These are phyloP conservation scores for Scaptomyza caliginosa DNA, from an alignment of 2,888 invertebrate genomes.

Conservation along the genomic window DNA sequence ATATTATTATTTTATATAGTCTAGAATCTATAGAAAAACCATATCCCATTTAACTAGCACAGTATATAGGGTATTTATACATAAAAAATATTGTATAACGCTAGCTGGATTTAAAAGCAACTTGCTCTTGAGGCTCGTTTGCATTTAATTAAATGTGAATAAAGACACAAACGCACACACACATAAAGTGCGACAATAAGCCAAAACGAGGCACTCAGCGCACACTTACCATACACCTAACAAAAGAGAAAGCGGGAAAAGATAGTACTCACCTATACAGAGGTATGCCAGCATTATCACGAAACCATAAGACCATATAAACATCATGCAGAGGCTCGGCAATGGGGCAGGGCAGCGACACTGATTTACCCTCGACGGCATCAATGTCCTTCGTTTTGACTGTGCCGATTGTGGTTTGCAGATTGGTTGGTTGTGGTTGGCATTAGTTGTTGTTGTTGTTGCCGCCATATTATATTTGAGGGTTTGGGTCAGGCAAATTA, in stretches of 20 bases:
- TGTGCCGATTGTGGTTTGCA: constrained; percentile 63
- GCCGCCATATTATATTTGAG: constrained; percentile 46
- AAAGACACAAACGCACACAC: constrained; percentile 31
- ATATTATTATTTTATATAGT: neutral
- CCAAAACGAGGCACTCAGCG: constrained; percentile 36
- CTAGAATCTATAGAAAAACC: neutral
- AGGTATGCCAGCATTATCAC: constrained; percentile 93
- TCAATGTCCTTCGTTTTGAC: constrained; percentile 92
- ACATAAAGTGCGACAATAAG: constrained; percentile 43
- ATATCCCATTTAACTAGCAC: neutral
- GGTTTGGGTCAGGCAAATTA: constrained; percentile 60
- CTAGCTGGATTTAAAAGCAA: constrained; percentile 63
- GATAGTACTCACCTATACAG: constrained; percentile 90
- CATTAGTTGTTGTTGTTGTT: constrained; percentile 34
- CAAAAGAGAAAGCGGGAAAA: neutral
- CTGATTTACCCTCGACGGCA: constrained; percentile 94
- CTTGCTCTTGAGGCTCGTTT: constrained; percentile 62
- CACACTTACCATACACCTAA: constrained; percentile 1
- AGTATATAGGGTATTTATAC: constrained; percentile 7
- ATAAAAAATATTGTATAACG: constrained; percentile 36
- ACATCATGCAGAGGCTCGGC: constrained; percentile 93
- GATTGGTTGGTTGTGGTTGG: constrained; percentile 31
- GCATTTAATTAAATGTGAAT: constrained; percentile 76
- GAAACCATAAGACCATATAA: constrained; percentile 96
- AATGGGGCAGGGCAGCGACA: constrained; percentile 94